Conservation (phyloP, 2,888 invertebrate genomes). For the Pseudococcus longispinus region DNA sequence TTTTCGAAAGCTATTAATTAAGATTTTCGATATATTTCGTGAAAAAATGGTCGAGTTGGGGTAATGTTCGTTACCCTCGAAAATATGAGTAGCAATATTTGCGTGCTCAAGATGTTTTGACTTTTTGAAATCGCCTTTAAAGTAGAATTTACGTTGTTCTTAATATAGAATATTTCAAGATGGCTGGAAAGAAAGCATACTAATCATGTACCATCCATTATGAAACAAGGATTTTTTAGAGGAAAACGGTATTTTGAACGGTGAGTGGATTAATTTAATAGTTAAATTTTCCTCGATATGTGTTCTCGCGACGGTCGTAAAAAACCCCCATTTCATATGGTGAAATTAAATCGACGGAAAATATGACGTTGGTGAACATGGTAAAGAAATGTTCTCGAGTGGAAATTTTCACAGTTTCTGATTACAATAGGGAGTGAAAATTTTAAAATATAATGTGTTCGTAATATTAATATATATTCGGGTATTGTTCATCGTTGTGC, state of each 20-base stretch:
- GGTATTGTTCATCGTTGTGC: conserved; percentile 40
- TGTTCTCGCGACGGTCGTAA: background rate
- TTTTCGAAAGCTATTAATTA: conserved; percentile 37
- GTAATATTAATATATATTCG: background rate
- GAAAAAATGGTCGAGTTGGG: conserved; percentile 48
- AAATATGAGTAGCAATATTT: background rate
- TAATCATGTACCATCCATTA: conserved; percentile 54
- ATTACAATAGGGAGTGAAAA: no score
- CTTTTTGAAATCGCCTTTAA: background rate
- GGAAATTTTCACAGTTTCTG: background rate
- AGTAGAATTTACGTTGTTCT: conserved; percentile 50
- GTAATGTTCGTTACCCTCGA: conserved; percentile 29
- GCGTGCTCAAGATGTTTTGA: conserved; percentile 42
- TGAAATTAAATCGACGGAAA: background rate
- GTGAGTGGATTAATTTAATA: conserved; percentile 17
- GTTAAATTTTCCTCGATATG: background rate
- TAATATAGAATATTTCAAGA: conserved; percentile 56
- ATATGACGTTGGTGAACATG: conserved; percentile 37
- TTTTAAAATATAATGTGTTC: background rate
- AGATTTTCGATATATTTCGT: conserved; percentile 10
- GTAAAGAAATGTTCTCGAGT: background rate
- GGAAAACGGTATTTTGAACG: conserved; percentile 57
- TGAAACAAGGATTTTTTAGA: conserved; percentile 51
- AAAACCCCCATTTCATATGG: background rate
- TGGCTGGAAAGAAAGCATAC: conserved; percentile 54